phyloP scores from a whole-genome alignment of 2,888 invertebrate genomes.

The Orthosia gothica region DNA sequence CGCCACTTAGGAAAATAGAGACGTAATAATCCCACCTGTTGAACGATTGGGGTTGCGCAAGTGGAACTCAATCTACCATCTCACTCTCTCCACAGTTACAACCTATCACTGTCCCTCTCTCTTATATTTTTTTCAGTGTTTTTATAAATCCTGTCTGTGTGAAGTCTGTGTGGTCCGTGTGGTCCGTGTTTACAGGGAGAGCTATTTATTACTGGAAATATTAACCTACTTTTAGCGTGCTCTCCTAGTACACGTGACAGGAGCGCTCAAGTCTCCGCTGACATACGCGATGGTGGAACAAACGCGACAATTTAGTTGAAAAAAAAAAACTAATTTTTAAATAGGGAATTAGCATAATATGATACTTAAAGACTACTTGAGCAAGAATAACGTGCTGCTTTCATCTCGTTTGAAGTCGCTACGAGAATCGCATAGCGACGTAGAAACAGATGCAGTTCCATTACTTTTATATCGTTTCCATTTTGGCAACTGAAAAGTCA shows the following conservation, averaged over 20 bases:
- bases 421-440: too few relatives aligned
- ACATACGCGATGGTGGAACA: too few relatives aligned
- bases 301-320: too few relatives aligned
- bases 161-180: background rate
- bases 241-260: constrained; percentile 16
- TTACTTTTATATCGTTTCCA: too few relatives aligned
- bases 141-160: background rate
- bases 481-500: too few relatives aligned
- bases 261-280: background rate
- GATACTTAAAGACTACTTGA: too few relatives aligned
- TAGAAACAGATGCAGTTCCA: too few relatives aligned
- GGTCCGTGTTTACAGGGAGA: background rate
- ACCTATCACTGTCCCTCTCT: background rate
- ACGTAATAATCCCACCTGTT: background rate
- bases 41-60: background rate
- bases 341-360: too few relatives aligned
- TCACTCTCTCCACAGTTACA: background rate
- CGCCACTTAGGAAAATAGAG: background rate
- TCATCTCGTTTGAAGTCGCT: too few relatives aligned
- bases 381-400: too few relatives aligned
- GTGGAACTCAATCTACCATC: background rate
- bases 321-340: too few relatives aligned
- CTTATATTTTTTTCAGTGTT: background rate
- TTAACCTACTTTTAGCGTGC: background rate
- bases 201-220: background rate